These are phyloP conservation scores for Oryzias curvinotus DNA, from an alignment of 2,113 vertebrate species.

Conservation along the genomic window DNA sequence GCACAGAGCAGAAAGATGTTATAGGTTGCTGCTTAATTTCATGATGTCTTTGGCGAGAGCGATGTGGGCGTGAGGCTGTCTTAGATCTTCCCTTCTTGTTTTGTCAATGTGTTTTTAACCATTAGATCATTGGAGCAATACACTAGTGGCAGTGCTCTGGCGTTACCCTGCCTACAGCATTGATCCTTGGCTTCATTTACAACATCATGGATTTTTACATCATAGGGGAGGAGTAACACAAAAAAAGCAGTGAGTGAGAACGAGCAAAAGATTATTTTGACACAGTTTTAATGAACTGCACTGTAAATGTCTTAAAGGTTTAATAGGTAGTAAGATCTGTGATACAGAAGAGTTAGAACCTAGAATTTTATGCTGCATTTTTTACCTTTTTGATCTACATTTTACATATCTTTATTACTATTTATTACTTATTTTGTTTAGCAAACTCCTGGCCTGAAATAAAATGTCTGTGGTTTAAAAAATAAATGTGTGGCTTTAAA, in stretches of 20 bases:
- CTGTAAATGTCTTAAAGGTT: not conserved
- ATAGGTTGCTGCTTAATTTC: constrained; percentile 74
- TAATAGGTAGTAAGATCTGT: too few species aligned
- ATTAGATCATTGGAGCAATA: constrained; percentile 76
- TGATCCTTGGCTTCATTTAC: constrained; percentile 73
- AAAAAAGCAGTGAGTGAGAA: constrained; percentile 44
- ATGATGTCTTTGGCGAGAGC: constrained; percentile 68
- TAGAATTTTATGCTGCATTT: too few species aligned
- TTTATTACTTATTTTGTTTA: too few species aligned
- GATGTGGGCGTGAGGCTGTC: constrained; percentile 67
- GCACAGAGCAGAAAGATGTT: constrained; percentile 68
- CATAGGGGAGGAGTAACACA: constrained; percentile 53
- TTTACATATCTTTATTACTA: too few species aligned
- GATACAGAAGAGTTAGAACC: too few species aligned
- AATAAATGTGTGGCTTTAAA: too few species aligned
- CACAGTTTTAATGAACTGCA: not conserved
- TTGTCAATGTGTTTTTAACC: constrained; percentile 75
- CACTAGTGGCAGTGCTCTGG: constrained; percentile 63
- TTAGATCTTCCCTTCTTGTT: constrained; percentile 62
- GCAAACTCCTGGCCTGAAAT: too few species aligned
- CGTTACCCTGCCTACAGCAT: constrained; percentile 68
- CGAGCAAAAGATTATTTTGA: constrained; percentile 9
- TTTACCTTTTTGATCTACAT: too few species aligned
- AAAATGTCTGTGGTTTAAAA: too few species aligned
- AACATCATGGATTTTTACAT: constrained; percentile 73